Evolutionary conservation across 2,797 vertebrate species (phyloP).

Genomic region (Gymnopithys bicolor): DNA sequence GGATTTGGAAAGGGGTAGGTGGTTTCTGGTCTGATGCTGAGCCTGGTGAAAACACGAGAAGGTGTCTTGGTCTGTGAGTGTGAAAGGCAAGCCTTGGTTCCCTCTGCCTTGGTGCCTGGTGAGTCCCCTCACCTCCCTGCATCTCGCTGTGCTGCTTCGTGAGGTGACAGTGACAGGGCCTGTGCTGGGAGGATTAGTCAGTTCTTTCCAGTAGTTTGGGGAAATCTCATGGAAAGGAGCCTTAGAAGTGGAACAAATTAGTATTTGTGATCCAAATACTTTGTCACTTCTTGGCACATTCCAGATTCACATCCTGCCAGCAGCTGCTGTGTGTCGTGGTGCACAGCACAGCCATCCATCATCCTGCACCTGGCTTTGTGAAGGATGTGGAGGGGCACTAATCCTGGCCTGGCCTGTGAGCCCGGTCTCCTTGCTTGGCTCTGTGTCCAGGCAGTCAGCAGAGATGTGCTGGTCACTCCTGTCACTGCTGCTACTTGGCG

Average conservation of each 20-base stretch:
- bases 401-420: not conserved
- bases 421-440: not conserved
- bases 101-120: accelerated
- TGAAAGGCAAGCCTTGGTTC: not conserved
- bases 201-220: not conserved
- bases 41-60: not conserved
- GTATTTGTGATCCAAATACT: not conserved
- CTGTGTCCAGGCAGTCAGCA: accelerated
- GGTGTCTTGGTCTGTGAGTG: not conserved
- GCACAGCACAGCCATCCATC: not conserved
- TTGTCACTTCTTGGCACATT: not conserved
- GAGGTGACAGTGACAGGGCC: not conserved
- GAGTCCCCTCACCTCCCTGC: not conserved
- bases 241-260: not conserved
- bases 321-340: accelerated
- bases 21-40: not conserved
- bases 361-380: not conserved
- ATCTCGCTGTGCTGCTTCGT: not conserved
- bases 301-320: accelerated
- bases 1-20: not conserved
- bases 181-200: accelerated
- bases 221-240: not conserved
- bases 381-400: no score
- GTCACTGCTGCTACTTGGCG: accelerated
- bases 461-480: not conserved